Conservation (phyloP, 2,113 vertebrate genomes). For the Drymodes brunneopygia region DNA sequence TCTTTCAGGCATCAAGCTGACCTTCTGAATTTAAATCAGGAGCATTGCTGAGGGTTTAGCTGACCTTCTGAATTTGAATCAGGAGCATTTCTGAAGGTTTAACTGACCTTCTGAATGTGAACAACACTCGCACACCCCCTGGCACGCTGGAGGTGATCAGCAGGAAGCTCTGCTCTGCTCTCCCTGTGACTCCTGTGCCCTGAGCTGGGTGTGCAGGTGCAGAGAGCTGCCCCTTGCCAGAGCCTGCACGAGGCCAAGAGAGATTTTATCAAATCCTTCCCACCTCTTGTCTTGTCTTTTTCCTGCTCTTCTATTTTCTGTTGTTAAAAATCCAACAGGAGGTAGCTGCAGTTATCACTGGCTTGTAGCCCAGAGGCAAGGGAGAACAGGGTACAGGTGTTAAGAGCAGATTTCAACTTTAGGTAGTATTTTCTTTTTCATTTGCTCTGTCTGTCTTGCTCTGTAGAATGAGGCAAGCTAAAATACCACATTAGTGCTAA, state of each 20-base stretch:
- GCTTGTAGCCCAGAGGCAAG: conserved; percentile 7
- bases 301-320: conserved; percentile 14
- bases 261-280: background rate
- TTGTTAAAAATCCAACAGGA: background rate
- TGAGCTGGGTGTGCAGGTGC: background rate
- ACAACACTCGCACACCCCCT: background rate
- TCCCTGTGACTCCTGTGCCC: fast-evolving
- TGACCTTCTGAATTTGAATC: background rate
- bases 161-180: background rate
- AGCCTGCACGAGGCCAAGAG: background rate
- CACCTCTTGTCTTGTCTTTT: conserved; percentile 46
- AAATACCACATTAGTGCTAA: background rate
- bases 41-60: background rate
- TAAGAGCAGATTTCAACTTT: background rate
- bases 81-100: background rate
- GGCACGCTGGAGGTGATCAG: background rate
- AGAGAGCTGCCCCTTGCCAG: background rate
- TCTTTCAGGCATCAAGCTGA: too few species aligned
- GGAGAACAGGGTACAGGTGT: background rate
- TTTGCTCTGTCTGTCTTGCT: background rate
- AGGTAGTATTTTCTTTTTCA: background rate
- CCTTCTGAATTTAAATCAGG: background rate
- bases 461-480: background rate
- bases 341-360: background rate
- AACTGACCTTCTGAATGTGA: background rate